phyloP scores from a whole-genome alignment of 2,797 vertebrate genomes.

The Poeciliopsis paucimaculata region DNA sequence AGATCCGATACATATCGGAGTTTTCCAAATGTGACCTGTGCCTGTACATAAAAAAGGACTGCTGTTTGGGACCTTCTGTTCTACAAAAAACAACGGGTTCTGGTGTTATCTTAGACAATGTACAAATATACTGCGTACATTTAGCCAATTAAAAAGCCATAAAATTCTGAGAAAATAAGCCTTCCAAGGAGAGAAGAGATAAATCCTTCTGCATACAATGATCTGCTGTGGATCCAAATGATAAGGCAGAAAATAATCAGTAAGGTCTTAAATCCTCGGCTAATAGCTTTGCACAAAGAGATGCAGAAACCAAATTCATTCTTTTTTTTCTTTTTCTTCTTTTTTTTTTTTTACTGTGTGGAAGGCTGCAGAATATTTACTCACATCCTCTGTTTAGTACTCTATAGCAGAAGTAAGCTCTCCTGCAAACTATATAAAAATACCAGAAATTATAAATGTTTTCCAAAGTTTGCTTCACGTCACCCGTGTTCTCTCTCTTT shows the following conservation, averaged over 20 bases:
- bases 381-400: background rate
- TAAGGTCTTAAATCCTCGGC: slow-evolving; percentile 28
- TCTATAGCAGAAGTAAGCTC: background rate
- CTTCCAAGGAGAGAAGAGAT: slow-evolving; percentile 27
- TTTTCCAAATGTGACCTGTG: too few relatives aligned
- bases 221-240: slow-evolving; percentile 35
- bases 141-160: slow-evolving; percentile 19
- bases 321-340: slow-evolving; percentile 17
- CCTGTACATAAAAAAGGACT: too few relatives aligned
- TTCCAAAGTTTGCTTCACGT: slow-evolving; percentile 43
- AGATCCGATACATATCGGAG: too few relatives aligned
- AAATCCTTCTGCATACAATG: slow-evolving; percentile 18
- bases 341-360: slow-evolving; percentile 2
- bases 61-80: background rate
- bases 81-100: background rate
- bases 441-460: slow-evolving; percentile 29
- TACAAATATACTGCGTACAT: background rate
- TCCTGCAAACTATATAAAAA: slow-evolving; percentile 4
- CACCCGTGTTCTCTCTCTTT: slow-evolving; percentile 15
- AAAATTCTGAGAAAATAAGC: slow-evolving; percentile 25
- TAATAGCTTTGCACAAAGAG: slow-evolving; percentile 7
- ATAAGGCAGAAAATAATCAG: slow-evolving; percentile 51
- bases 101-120: background rate
- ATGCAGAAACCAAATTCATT: slow-evolving; percentile 16
- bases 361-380: background rate